A percentile compares a stretch with the other conserved stretches of the same genome.
Conservation (phyloP, 2,797 vertebrate genomes). For the Oophaga sylvatica region DNA sequence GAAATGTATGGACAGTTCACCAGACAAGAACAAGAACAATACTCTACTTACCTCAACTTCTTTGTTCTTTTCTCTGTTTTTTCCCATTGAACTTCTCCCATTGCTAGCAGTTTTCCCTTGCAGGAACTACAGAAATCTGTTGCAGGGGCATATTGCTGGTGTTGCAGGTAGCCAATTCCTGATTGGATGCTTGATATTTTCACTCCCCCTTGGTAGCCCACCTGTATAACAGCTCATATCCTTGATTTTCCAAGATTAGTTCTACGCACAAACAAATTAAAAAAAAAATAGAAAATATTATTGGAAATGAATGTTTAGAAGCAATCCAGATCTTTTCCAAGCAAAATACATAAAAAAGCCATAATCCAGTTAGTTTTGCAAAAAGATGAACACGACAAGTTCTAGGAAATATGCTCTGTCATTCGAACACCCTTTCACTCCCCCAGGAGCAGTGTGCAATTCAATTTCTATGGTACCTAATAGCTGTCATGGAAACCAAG, state of each 20-base stretch:
- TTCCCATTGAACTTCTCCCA: slow-evolving; percentile 79
- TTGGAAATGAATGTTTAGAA: slow-evolving; percentile 45
- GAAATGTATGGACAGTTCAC: neutral
- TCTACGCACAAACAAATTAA: slow-evolving; percentile 68
- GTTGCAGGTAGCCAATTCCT: slow-evolving; percentile 72
- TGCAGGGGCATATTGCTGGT: slow-evolving; percentile 88
- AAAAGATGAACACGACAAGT: slow-evolving; percentile 65
- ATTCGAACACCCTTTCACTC: slow-evolving; percentile 65
- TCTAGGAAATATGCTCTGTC: slow-evolving; percentile 66
- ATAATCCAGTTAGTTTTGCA: slow-evolving; percentile 64
- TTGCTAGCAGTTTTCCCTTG: slow-evolving; percentile 80
- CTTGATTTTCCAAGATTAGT: slow-evolving; percentile 73
- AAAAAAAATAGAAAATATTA: slow-evolving; percentile 68
- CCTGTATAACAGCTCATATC: slow-evolving; percentile 77
- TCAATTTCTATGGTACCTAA: slow-evolving; percentile 77
- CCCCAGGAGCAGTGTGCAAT: slow-evolving; percentile 70
- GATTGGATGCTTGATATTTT: slow-evolving; percentile 73
- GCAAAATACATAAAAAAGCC: slow-evolving; percentile 61
- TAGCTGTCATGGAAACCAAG: slow-evolving; percentile 80
- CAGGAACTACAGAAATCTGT: slow-evolving; percentile 91
- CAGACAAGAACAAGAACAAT: slow-evolving; percentile 6
- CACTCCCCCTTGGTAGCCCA: slow-evolving; percentile 73
- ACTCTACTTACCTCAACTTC: slow-evolving; percentile 80
- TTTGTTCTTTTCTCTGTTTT: slow-evolving; percentile 88
- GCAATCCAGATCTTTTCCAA: slow-evolving; percentile 62